These are phyloP conservation scores for Neoaliturus tenellus DNA, from an alignment of 2,888 invertebrate species.

Conservation along the genomic window DNA sequence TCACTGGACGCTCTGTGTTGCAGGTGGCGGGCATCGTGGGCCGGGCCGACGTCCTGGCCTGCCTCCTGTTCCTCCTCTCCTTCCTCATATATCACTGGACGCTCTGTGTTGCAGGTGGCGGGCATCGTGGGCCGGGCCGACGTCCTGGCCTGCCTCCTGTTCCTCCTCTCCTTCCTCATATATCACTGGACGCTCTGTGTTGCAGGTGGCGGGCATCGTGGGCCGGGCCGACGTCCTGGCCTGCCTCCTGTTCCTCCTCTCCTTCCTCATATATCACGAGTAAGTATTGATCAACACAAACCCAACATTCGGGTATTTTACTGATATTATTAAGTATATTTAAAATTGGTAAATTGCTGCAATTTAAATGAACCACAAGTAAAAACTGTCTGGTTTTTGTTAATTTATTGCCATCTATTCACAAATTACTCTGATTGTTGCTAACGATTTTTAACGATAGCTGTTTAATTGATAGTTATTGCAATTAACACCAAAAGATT, in stretches of 20 bases:
- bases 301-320: no score
- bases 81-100: conserved; percentile 87
- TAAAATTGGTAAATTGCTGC: no score
- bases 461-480: no score
- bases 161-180: conserved; percentile 85
- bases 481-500: no score
- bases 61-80: conserved; percentile 88
- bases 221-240: conserved; percentile 92
- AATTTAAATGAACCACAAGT: no score
- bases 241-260: conserved; percentile 87
- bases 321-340: no score
- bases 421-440: no score
- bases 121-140: conserved; percentile 94
- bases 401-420: no score
- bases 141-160: conserved; percentile 88
- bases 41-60: conserved; percentile 90
- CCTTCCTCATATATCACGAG: conserved; percentile 88
- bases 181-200: conserved; percentile 82
- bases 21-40: conserved; percentile 94
- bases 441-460: no score
- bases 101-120: conserved; percentile 87
- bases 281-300: no score
- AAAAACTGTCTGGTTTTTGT: no score
- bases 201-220: conserved; percentile 90
- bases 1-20: no score